These are phyloP conservation scores for Hymenopus coronatus DNA, from an alignment of 2,888 invertebrate species.

Conservation along the genomic window DNA sequence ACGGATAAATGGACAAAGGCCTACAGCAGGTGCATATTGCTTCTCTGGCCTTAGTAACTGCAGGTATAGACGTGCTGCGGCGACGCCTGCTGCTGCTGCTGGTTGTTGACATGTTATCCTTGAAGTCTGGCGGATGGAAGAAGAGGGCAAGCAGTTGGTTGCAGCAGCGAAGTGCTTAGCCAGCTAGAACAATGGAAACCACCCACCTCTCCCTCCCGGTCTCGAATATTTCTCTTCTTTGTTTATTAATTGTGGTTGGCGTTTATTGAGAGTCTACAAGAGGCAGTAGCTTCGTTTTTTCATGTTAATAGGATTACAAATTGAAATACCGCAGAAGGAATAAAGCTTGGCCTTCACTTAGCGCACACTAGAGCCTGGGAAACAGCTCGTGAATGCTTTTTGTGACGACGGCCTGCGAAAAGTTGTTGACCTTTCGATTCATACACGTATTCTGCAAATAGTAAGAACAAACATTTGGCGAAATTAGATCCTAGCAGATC, in stretches of 20 bases:
- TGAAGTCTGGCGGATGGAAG: neutral
- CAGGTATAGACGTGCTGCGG: neutral
- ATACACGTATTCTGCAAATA: neutral
- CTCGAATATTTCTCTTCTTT: neutral
- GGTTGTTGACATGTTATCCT: constrained; percentile 14
- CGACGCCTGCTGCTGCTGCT: neutral
- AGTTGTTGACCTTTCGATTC: neutral
- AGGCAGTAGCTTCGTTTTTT: neutral
- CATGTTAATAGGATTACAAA: neutral
- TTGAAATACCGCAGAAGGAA: neutral
- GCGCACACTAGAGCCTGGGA: neutral
- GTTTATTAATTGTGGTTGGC: neutral
- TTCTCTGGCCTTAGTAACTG: neutral
- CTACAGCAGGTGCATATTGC: neutral
- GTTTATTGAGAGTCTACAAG: neutral
- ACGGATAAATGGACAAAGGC: no score
- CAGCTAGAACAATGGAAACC: neutral
- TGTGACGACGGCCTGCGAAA: neutral
- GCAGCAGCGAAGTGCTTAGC: neutral
- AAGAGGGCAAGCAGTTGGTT: neutral
- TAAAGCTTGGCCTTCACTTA: neutral
- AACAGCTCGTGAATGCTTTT: neutral
- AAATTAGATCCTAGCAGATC: no score
- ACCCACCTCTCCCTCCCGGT: neutral
- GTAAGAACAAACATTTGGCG: no score